These are phyloP conservation scores for Leucoptera coffeella DNA, from an alignment of 2,888 invertebrate genomes.

Conservation along the genomic window DNA sequence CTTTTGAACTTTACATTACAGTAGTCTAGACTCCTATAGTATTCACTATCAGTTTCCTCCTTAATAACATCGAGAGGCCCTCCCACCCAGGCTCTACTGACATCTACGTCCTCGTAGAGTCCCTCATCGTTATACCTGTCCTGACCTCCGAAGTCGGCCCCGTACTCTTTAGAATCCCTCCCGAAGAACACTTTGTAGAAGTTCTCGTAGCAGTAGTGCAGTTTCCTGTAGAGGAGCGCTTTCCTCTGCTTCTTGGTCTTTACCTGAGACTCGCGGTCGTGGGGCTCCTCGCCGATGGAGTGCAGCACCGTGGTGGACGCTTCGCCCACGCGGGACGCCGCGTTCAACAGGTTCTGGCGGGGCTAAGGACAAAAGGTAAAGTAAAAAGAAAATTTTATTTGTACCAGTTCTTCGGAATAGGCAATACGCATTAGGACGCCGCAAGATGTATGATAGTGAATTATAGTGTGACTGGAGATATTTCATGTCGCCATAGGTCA, in stretches of 20 bases:
- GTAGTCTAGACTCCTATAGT: conserved; percentile 38
- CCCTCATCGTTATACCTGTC: conserved; percentile 10
- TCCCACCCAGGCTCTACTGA: conserved; percentile 1
- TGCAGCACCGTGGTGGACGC: conserved; percentile 90
- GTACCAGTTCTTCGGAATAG: too few species aligned
- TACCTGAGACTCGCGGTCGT: conserved; percentile 72
- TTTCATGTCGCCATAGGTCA: too few species aligned
- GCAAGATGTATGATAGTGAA: too few species aligned
- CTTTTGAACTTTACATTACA: conserved; percentile 12
- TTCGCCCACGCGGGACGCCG: conserved; percentile 94
- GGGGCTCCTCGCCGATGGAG: conserved; percentile 89
- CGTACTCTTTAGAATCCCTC: conserved; percentile 17
- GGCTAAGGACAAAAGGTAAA: too few species aligned
- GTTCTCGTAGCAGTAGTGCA: conserved; percentile 43
- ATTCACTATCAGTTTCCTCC: conserved; percentile 44
- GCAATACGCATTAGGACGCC: too few species aligned
- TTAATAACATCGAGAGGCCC: conserved; percentile 27
- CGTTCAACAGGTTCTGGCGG: conserved; percentile 86
- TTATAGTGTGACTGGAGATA: too few species aligned
- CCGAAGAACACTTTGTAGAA: conserved; percentile 42
- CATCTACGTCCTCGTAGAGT: conserved; percentile 10
- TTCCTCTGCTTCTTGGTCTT: conserved; percentile 17
- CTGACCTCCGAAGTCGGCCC: conserved; percentile 16
- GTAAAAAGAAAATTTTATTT: too few species aligned
- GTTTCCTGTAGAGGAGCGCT: conserved; percentile 33